Conservation (phyloP, 2,797 vertebrate genomes). For the Gymnopithys bicolor region DNA sequence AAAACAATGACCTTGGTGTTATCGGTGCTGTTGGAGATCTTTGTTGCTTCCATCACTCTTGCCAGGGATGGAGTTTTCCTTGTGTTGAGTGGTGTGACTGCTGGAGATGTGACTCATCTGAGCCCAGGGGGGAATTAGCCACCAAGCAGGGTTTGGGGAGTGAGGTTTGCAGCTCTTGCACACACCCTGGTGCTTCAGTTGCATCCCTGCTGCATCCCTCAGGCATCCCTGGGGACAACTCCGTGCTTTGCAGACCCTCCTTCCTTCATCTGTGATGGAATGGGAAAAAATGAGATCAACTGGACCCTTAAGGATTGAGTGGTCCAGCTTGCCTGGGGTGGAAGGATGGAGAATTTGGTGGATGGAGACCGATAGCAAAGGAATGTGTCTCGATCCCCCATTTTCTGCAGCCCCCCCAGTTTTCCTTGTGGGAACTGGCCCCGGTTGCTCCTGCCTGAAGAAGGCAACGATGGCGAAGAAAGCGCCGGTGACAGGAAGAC, state of each 20-base stretch:
- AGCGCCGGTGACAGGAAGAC: not conserved
- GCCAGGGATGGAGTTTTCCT: constrained; percentile 1
- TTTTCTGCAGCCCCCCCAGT: not conserved
- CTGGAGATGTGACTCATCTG: not conserved
- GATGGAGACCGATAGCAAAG: not conserved
- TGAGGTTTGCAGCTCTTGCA: not conserved
- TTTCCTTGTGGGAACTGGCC: constrained; percentile 3
- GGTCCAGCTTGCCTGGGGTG: not conserved
- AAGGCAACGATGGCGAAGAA: not conserved
- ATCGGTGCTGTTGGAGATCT: not conserved
- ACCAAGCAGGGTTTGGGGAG: fast-evolving
- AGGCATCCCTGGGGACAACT: not conserved
- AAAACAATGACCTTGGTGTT: constrained; percentile 35
- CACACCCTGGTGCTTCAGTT: not conserved
- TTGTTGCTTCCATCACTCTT: not conserved
- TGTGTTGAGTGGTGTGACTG: not conserved
- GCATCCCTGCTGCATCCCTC: not conserved
- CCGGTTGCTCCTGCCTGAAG: constrained; percentile 4
- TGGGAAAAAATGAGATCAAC: not conserved
- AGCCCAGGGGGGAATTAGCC: not conserved
- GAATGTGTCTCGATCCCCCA: fast-evolving
- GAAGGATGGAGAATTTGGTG: not conserved
- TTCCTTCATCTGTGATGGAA: not conserved
- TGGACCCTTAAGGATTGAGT: not conserved
- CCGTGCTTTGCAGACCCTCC: fast-evolving